Conservation (phyloP, 2,797 vertebrate species). For the Vespertilio murinus region DNA sequence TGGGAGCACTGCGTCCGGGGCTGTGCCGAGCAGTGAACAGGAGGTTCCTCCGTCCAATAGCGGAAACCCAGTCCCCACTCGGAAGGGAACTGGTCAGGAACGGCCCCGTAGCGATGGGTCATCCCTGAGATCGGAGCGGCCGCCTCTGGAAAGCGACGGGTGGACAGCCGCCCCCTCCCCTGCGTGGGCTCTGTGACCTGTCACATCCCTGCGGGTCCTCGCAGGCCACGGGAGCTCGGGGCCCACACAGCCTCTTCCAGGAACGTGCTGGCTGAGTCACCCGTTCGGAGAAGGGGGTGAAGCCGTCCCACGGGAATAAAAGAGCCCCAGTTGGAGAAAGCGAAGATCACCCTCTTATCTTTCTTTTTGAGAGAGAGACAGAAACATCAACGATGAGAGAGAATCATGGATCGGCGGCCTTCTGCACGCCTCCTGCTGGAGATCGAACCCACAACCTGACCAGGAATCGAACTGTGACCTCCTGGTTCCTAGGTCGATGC, state of each 20-base stretch:
- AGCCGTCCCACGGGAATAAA: background rate
- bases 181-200: background rate
- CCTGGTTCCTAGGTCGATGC: too few species aligned
- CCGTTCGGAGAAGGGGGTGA: background rate
- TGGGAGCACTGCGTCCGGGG: background rate
- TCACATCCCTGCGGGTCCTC: too few species aligned
- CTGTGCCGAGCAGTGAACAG: background rate
- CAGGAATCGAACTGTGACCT: too few species aligned
- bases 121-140: background rate
- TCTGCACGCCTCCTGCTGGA: too few species aligned
- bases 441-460: too few species aligned
- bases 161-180: background rate
- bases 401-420: too few species aligned
- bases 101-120: background rate
- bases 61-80: background rate
- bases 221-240: background rate
- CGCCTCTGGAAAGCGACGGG: background rate
- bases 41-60: background rate
- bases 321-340: background rate
- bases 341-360: background rate
- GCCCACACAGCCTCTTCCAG: background rate
- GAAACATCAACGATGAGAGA: too few species aligned
- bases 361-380: too few species aligned
- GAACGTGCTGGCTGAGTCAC: background rate
- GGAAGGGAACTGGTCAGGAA: background rate